Evolutionary conservation across 1,140 invertebrate genomes (phyloP).

Genomic region (Drosophila athabasca): DNA sequence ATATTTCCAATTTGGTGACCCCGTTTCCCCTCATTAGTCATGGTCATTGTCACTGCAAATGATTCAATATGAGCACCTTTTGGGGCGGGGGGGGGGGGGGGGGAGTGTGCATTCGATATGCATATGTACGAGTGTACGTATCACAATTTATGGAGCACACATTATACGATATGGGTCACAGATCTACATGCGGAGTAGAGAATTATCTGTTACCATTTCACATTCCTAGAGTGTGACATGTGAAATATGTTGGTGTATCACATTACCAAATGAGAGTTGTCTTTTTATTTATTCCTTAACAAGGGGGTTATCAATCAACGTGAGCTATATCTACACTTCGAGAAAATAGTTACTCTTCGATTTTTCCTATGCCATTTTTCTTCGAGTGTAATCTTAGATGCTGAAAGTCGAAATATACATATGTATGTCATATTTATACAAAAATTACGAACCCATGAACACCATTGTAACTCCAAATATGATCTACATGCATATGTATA

Average conservation of each 20-base stretch:
- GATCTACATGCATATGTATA: not conserved
- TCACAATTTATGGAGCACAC: conserved; percentile 13
- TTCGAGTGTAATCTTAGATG: no score
- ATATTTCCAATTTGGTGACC: conserved; percentile 6
- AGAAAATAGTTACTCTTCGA: no score
- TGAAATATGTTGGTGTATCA: conserved; percentile 19
- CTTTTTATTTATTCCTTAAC: conserved; percentile 6
- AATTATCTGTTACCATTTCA: conserved; percentile 46
- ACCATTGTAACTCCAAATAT: no score
- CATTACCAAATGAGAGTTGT: conserved; percentile 24
- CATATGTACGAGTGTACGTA: not conserved
- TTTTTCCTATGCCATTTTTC: no score
- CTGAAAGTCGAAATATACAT: no score
- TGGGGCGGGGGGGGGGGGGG: no score
- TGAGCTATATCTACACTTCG: no score
- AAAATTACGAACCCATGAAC: no score
- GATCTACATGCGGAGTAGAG: conserved; percentile 2
- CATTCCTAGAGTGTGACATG: conserved; percentile 10
- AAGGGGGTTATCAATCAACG: no score
- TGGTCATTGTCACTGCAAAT: conserved; percentile 22
- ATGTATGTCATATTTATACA: no score
- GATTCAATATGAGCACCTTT: conserved; percentile 16
- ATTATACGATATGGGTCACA: conserved; percentile 28
- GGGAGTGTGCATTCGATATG: not conserved
- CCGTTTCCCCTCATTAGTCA: conserved; percentile 26